phyloP scores from a whole-genome alignment of 2,888 invertebrate genomes.

The Tanytarsus gracilentus region DNA sequence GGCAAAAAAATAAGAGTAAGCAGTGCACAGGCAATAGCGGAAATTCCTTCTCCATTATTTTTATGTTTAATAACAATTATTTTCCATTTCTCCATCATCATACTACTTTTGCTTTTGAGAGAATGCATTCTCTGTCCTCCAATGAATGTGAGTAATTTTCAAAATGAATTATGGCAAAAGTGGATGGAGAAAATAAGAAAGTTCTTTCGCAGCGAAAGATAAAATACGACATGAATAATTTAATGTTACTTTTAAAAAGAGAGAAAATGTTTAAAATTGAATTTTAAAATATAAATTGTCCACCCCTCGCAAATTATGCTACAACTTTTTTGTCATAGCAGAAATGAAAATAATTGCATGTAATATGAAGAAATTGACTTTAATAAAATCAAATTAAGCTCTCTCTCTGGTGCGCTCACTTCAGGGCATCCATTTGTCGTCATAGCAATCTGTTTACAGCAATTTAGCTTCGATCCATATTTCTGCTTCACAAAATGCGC shows the following conservation, averaged over 20 bases:
- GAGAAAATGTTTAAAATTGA: neutral
- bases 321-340: neutral
- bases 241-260: neutral
- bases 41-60: slow-evolving; percentile 21
- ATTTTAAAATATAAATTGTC: neutral
- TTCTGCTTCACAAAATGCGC: neutral
- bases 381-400: slow-evolving; percentile 19
- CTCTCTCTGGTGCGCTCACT: neutral
- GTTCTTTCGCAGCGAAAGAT: neutral
- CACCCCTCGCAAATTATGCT: too few relatives aligned
- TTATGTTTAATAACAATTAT: slow-evolving; percentile 28
- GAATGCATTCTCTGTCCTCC: neutral
- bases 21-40: neutral
- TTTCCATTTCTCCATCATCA: too few relatives aligned
- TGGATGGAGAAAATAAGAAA: neutral
- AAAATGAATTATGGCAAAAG: slow-evolving; percentile 11
- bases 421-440: neutral
- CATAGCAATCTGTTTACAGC: neutral
- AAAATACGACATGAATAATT: slow-evolving; percentile 22
- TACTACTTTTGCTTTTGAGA: neutral
- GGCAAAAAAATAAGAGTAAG: neutral
- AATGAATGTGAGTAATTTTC: slow-evolving; percentile 16
- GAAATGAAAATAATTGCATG: neutral
- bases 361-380: slow-evolving; percentile 10
- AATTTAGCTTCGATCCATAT: too few relatives aligned